Evolutionary conservation across 2,113 vertebrate genomes (phyloP).

Genomic region (Odocoileus hemionus): DNA sequence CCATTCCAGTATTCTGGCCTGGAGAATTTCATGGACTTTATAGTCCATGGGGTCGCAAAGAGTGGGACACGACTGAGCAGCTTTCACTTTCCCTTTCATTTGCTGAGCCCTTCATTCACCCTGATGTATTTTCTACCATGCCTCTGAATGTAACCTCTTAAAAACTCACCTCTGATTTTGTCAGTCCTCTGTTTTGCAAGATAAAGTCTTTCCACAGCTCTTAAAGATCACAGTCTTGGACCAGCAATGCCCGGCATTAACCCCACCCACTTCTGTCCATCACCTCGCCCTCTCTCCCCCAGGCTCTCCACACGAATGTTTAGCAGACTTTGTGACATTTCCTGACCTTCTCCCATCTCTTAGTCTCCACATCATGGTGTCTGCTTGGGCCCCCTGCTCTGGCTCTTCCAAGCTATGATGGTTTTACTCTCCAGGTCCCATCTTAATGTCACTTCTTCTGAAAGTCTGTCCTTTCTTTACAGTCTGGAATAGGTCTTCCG

Average conservation of each 20-base stretch:
- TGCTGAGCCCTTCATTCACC: neutral
- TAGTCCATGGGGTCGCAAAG: neutral
- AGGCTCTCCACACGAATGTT: neutral
- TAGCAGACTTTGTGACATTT: neutral
- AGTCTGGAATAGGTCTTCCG: neutral
- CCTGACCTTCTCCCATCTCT: neutral
- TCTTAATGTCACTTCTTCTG: neutral
- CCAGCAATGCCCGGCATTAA: neutral
- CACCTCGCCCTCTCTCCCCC: fast-evolving
- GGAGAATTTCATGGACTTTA: neutral
- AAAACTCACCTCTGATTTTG: neutral
- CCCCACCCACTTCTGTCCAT: neutral
- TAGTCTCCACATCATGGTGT: neutral
- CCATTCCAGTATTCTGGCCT: neutral
- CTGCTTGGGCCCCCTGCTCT: neutral
- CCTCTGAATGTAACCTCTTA: neutral
- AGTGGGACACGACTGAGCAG: neutral
- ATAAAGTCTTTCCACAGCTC: neutral
- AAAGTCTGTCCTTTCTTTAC: neutral
- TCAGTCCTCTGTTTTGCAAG: neutral
- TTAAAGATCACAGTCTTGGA: neutral
- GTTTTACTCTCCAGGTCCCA: neutral
- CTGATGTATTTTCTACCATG: neutral
- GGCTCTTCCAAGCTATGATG: neutral
- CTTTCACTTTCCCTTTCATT: neutral